Evolutionary conservation across 53 echinoderm and acorn worm species (phyloP).

Genomic region (Glandiceps talaboti): DNA sequence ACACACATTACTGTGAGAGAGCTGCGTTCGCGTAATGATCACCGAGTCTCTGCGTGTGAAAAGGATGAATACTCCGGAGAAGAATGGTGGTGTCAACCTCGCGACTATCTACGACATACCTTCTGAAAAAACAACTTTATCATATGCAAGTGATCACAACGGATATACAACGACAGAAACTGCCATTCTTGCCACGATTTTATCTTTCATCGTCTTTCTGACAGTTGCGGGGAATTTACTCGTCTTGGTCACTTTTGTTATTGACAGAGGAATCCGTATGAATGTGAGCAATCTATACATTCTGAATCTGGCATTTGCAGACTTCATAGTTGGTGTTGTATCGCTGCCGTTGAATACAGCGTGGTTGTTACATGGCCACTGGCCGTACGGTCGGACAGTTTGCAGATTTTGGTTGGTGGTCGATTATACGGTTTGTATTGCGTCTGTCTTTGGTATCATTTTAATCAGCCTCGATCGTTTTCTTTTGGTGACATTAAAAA

Average conservation of each 20-base stretch:
- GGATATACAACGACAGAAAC: no score
- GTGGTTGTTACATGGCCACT: conserved; percentile 26
- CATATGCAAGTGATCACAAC: no score
- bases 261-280: conserved; percentile 34
- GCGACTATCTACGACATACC: no score
- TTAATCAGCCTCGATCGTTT: conserved; percentile 76
- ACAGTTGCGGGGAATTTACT: conserved; percentile 56
- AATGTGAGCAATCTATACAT: conserved; percentile 48
- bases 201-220: conserved; percentile 23
- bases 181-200: not conserved
- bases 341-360: conserved; percentile 39
- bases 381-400: conserved; percentile 39
- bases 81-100: no score
- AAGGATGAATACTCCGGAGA: no score
- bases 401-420: conserved; percentile 48
- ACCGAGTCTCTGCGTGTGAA: no score
- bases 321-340: conserved; percentile 42
- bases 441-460: conserved; percentile 13
- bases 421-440: conserved; percentile 40
- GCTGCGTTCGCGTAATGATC: no score
- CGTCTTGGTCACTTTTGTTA: conserved; percentile 38
- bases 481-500: conserved; percentile 62
- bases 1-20: no score
- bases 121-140: no score
- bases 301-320: conserved; percentile 58